Evolutionary conservation across 2,888 invertebrate species (phyloP).

Genomic region (Dinocampus coccinellae): DNA sequence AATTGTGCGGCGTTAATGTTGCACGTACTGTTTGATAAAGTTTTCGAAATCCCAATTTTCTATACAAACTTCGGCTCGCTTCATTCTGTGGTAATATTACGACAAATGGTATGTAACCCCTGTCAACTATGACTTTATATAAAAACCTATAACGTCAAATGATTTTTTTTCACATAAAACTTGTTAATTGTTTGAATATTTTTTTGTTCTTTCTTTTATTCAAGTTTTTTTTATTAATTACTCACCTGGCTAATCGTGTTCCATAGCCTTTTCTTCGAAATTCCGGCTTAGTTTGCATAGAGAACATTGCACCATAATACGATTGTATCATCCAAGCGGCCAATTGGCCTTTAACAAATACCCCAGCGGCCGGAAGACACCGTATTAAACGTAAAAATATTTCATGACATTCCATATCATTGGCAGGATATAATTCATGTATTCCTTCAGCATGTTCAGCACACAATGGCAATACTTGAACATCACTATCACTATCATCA

Average conservation of each 20-base stretch:
- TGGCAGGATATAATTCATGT: slow-evolving; percentile 89
- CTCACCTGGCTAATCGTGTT: slow-evolving; percentile 64
- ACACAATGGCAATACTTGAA: slow-evolving; percentile 77
- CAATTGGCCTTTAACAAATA: slow-evolving; percentile 80
- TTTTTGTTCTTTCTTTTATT: too few relatives aligned
- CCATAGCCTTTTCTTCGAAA: slow-evolving; percentile 78
- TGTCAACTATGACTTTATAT: slow-evolving; percentile 74
- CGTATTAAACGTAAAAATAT: slow-evolving; percentile 85
- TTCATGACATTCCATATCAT: slow-evolving; percentile 88
- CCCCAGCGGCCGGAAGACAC: slow-evolving; percentile 84
- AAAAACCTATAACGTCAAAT: slow-evolving; percentile 63
- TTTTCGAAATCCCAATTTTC: slow-evolving; percentile 85
- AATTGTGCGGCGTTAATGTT: slow-evolving; percentile 76
- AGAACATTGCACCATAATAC: slow-evolving; percentile 93
- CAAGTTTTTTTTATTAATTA: too few relatives aligned
- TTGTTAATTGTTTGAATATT: too few relatives aligned
- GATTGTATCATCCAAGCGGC: slow-evolving; percentile 94
- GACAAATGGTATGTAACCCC: slow-evolving; percentile 87
- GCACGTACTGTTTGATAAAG: slow-evolving; percentile 86
- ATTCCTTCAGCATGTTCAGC: slow-evolving; percentile 85
- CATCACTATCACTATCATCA: slow-evolving; percentile 32
- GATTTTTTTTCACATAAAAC: background rate
- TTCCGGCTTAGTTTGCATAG: slow-evolving; percentile 88
- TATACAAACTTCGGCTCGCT: slow-evolving; percentile 86
- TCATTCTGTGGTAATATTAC: slow-evolving; percentile 90